Conservation (phyloP, 2,113 vertebrate genomes). For the Tychaedon coryphoeus region DNA sequence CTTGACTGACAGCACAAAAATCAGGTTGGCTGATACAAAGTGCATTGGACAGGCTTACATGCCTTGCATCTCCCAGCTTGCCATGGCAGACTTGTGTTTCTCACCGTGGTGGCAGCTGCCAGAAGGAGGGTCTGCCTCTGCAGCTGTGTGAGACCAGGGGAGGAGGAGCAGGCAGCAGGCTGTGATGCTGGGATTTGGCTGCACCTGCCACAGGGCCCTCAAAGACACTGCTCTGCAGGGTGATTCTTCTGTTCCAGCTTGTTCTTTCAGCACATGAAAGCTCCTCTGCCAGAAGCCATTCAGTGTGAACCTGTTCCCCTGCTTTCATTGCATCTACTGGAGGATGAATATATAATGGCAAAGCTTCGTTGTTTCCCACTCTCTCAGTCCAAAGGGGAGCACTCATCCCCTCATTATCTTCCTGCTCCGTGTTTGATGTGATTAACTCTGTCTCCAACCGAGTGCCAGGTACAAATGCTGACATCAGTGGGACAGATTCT, state of each 20-base stretch:
- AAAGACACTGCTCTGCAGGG: background rate
- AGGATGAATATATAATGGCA: background rate
- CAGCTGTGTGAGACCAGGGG: background rate
- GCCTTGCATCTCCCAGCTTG: background rate
- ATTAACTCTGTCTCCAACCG: background rate
- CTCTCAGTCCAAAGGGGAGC: background rate
- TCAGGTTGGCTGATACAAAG: background rate
- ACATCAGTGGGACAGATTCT: background rate
- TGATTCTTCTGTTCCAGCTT: background rate
- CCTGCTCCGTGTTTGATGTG: background rate
- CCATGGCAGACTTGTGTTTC: fast-evolving
- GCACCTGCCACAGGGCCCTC: background rate
- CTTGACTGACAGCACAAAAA: background rate
- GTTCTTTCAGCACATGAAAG: background rate
- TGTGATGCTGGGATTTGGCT: background rate
- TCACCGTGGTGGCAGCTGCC: fast-evolving
- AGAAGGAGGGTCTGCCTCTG: background rate
- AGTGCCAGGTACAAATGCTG: background rate
- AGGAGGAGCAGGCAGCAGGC: background rate
- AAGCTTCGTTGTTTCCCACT: background rate
- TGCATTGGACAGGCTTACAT: background rate
- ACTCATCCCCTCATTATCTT: background rate
- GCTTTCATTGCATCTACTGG: background rate
- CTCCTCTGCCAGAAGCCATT: background rate
- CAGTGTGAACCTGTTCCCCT: background rate